Conservation (phyloP, 1,140 invertebrate genomes). For the Leptinotarsa undecemlineata region DNA sequence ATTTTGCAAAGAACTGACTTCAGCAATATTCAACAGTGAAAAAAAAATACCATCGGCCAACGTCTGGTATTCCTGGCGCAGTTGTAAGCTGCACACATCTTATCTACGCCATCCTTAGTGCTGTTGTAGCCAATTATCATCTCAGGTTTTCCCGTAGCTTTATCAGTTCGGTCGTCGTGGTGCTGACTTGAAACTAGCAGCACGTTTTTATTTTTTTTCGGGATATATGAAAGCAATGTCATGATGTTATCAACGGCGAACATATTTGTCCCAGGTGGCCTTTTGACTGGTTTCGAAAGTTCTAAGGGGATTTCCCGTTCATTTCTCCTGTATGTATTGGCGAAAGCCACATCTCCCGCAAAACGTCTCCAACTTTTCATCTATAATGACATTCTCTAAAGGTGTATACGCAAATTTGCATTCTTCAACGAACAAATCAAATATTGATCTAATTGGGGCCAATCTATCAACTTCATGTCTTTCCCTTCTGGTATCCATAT, state of each 20-base stretch:
- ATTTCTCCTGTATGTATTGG: constrained; percentile 3
- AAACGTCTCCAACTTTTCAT: not conserved
- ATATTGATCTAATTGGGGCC: not conserved
- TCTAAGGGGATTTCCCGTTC: constrained; percentile 12
- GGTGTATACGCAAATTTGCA: not conserved
- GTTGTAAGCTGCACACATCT: too few species aligned
- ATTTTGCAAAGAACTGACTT: too few species aligned
- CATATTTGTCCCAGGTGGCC: not conserved
- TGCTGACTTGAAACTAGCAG: not conserved
- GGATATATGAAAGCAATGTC: not conserved
- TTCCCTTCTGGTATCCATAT: not conserved
- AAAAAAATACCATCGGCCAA: too few species aligned
- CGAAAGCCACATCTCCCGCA: too few species aligned
- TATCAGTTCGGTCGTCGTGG: too few species aligned
- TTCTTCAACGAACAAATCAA: not conserved
- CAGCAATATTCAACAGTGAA: too few species aligned
- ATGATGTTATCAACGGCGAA: not conserved
- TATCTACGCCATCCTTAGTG: too few species aligned
- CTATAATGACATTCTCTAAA: too few species aligned
- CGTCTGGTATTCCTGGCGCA: too few species aligned
- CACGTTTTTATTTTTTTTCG: not conserved
- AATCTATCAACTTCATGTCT: too few species aligned
- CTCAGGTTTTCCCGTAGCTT: too few species aligned
- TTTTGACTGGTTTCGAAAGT: constrained; percentile 11
- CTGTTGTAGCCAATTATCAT: too few species aligned